Evolutionary conservation across 2,113 vertebrate species (phyloP).

Genomic region (Eurypyga helias): DNA sequence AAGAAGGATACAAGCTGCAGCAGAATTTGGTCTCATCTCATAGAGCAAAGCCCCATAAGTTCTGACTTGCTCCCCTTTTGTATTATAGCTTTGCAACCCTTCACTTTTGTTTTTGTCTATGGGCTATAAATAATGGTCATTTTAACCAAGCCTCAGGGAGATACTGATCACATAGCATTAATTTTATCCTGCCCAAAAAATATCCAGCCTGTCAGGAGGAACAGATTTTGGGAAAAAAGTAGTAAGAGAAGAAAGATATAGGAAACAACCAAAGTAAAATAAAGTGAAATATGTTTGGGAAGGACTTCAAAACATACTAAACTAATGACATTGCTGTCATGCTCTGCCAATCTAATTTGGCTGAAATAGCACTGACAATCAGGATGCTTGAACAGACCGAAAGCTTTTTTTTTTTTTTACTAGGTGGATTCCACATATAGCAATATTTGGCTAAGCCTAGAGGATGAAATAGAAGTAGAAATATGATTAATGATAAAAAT

Average conservation of each 20-base stretch:
- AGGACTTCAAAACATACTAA: background rate
- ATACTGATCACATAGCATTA: background rate
- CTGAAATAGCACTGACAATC: background rate
- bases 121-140: background rate
- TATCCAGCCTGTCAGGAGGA: background rate
- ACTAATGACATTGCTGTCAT: background rate
- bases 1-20: background rate
- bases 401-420: background rate
- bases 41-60: background rate
- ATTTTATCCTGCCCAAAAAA: background rate
- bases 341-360: background rate
- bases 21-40: background rate
- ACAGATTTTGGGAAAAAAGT: rapidly evolving
- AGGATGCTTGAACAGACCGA: background rate
- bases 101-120: background rate
- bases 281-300: background rate
- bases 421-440: background rate
- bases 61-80: background rate
- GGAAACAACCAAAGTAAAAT: background rate
- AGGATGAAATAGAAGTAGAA: background rate
- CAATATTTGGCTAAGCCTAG: background rate
- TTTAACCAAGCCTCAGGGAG: background rate
- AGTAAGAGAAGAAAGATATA: background rate
- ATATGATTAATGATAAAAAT: background rate
- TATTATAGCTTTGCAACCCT: background rate